Conservation (phyloP, 2,888 invertebrate species). For the Antheraea assamensis region DNA sequence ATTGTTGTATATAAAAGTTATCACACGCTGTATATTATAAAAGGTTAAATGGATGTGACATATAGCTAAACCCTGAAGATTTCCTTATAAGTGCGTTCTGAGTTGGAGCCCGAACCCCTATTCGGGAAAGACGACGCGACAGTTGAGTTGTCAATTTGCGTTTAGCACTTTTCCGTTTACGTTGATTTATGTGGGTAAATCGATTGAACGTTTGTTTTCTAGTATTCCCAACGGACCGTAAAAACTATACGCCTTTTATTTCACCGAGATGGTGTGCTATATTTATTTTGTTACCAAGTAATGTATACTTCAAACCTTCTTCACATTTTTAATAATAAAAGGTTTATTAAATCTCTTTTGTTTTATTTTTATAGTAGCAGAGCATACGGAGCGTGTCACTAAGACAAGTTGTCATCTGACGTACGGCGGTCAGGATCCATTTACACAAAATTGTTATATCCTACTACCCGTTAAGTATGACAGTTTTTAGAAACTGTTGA, state of each 20-base stretch:
- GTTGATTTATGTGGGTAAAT: slow-evolving; percentile 58
- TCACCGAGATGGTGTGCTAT: background rate
- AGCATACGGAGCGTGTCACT: too few species aligned
- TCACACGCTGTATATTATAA: slow-evolving; percentile 15
- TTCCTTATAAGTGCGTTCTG: slow-evolving; percentile 40
- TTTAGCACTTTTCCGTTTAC: slow-evolving; percentile 51
- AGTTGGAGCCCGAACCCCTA: slow-evolving; percentile 42
- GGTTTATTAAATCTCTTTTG: too few species aligned
- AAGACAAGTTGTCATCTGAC: too few species aligned
- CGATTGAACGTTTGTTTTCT: slow-evolving; percentile 48
- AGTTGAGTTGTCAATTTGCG: slow-evolving; percentile 63
- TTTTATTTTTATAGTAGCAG: too few species aligned
- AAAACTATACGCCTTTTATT: slow-evolving; percentile 33
- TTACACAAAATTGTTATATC: too few species aligned
- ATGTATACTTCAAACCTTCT: background rate
- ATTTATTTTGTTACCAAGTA: background rate
- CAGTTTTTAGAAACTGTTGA: too few species aligned
- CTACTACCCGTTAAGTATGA: too few species aligned
- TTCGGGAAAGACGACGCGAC: slow-evolving; percentile 50
- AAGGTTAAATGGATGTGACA: slow-evolving; percentile 35
- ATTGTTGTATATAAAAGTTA: background rate
- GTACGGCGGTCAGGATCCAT: too few species aligned
- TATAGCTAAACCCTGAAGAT: slow-evolving; percentile 38
- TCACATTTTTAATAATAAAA: too few species aligned
- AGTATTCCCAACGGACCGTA: slow-evolving; percentile 32